Evolutionary conservation across 2,888 invertebrate genomes (phyloP).

Genomic region (Agrilus biguttatus): DNA sequence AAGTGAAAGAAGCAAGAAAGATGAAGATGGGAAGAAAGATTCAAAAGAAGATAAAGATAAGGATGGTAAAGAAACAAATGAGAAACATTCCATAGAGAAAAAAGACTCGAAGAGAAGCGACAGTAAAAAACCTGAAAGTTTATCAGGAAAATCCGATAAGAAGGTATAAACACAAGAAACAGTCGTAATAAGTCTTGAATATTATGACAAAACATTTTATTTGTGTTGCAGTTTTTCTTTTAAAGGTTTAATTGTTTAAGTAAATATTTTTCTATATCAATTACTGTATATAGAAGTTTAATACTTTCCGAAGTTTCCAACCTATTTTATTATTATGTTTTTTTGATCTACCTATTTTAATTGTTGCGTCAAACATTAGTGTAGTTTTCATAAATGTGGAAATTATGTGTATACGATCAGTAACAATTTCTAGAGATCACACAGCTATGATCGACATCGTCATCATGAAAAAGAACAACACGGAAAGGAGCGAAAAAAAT

Average conservation of each 20-base stretch:
- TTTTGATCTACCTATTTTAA: too few species aligned
- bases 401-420: too few species aligned
- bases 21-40: conserved; percentile 13
- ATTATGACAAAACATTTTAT: neutral
- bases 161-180: conserved; percentile 10
- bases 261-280: neutral
- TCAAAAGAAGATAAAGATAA: conserved; percentile 8
- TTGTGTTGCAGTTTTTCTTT: neutral
- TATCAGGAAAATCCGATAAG: conserved; percentile 3
- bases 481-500: conserved; percentile 4
- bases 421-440: conserved; percentile 19
- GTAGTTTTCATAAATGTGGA: too few species aligned
- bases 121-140: conserved; percentile 7
- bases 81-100: conserved; percentile 8
- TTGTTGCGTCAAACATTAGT: too few species aligned
- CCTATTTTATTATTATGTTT: too few species aligned
- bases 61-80: conserved; percentile 10
- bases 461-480: conserved; percentile 6
- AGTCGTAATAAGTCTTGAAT: conserved; percentile 3
- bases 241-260: neutral
- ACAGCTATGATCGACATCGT: conserved; percentile 11
- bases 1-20: conserved; percentile 9
- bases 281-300: too few species aligned
- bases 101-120: conserved; percentile 4
- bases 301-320: too few species aligned